phyloP scores from a whole-genome alignment of 2,113 vertebrate genomes.

The Motacilla tschutschensis region DNA sequence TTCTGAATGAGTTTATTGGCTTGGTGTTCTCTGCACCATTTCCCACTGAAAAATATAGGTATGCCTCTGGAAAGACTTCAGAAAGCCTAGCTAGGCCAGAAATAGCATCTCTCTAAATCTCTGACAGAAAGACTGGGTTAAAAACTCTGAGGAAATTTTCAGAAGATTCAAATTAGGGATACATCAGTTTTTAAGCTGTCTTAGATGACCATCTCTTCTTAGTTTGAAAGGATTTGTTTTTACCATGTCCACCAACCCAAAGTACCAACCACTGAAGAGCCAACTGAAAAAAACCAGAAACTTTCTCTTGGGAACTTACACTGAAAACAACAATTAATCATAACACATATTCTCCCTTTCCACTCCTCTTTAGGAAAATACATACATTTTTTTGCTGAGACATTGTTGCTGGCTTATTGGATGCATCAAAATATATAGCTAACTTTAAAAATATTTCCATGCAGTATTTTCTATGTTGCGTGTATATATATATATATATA shows the following conservation, averaged over 20 bases:
- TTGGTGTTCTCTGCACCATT: neutral
- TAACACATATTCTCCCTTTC: neutral
- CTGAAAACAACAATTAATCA: neutral
- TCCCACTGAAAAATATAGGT: neutral
- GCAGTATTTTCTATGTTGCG: neutral
- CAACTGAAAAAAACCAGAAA: neutral
- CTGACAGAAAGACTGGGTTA: neutral
- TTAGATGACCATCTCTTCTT: neutral
- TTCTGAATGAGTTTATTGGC: neutral
- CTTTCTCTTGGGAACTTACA: neutral
- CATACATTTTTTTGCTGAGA: neutral
- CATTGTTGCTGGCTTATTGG: neutral
- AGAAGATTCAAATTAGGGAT: neutral
- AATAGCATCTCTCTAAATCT: neutral
- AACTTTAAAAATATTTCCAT: neutral
- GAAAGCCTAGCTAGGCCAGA: neutral
- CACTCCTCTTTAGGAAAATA: neutral
- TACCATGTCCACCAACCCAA: fast-evolving
- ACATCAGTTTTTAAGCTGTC: neutral
- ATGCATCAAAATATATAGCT: neutral
- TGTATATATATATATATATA: too few relatives aligned
- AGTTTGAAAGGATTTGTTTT: neutral
- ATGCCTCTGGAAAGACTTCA: neutral
- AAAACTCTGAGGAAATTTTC: neutral
- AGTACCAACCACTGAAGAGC: neutral